Evolutionary conservation across 2,888 invertebrate species (phyloP).

Genomic region (Bombylius discolor): DNA sequence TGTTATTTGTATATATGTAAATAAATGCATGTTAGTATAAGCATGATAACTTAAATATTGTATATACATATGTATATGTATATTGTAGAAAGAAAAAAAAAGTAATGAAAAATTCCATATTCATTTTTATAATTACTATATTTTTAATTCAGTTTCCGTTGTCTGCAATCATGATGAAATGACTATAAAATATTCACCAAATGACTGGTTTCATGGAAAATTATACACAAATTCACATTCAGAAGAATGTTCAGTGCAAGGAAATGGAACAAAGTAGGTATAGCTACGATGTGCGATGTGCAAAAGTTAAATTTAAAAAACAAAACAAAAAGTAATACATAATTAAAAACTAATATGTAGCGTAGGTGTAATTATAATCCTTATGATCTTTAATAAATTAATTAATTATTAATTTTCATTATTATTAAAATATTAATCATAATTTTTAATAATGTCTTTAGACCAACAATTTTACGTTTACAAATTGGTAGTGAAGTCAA

Average conservation of each 20-base stretch:
- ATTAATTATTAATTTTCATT: background rate
- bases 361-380: no score
- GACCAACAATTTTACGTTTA: constrained; percentile 23
- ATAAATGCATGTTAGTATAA: background rate
- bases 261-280: constrained; percentile 34
- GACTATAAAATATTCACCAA: constrained; percentile 51
- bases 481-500: constrained; percentile 31
- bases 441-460: background rate
- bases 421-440: background rate
- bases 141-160: constrained; percentile 51
- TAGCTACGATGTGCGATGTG: background rate
- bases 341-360: no score
- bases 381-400: no score
- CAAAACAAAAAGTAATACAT: no score
- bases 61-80: no score
- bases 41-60: background rate
- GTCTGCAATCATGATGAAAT: constrained; percentile 59
- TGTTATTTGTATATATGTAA: no score
- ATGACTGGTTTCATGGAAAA: constrained; percentile 52
- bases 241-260: constrained; percentile 53
- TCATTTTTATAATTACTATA: background rate
- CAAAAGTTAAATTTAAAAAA: no score
- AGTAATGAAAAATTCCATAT: background rate
- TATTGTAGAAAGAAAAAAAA: no score
- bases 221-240: constrained; percentile 71